Evolutionary conservation across 2,888 invertebrate genomes (phyloP).

Genomic region (Ptilodon capucinus): DNA sequence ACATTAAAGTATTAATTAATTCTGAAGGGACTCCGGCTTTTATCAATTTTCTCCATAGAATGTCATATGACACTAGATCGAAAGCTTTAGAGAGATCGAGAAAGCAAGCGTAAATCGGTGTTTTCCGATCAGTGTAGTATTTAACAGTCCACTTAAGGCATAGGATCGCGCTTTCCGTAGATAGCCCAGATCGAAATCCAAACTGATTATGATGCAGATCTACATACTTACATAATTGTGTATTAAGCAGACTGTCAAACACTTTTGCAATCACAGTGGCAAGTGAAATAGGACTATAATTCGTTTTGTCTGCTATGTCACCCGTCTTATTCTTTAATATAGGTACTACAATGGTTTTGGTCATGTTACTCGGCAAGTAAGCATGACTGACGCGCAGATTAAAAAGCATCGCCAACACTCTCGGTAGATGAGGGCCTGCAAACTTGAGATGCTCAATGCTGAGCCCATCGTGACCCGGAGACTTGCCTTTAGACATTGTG

Average conservation of each 20-base stretch:
- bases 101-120: not conserved
- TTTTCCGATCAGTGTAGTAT: conserved; percentile 3
- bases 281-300: too few species aligned
- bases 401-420: conserved; percentile 3
- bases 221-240: conserved; percentile 1
- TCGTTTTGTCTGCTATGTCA: too few species aligned
- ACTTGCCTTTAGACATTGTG: not conserved
- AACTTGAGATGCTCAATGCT: conserved; percentile 1
- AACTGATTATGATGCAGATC: conserved; percentile 8
- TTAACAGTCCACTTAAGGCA: conserved; percentile 9
- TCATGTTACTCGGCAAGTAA: too few species aligned
- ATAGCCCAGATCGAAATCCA: conserved; percentile 9
- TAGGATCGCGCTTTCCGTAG: conserved; percentile 10
- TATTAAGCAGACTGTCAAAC: conserved; percentile 15
- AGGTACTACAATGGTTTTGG: too few species aligned
- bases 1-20: not conserved
- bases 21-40: not conserved
- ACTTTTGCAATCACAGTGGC: conserved; percentile 16
- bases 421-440: not conserved
- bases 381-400: not conserved
- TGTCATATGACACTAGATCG: not conserved
- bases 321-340: too few species aligned
- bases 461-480: conserved; percentile 1
- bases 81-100: not conserved
- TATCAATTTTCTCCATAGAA: not conserved